Evolutionary conservation across 2,888 invertebrate species (phyloP), one percentile per base, ranked within the genome.

Genomic region (Galerucella nymphaeae): DNA sequence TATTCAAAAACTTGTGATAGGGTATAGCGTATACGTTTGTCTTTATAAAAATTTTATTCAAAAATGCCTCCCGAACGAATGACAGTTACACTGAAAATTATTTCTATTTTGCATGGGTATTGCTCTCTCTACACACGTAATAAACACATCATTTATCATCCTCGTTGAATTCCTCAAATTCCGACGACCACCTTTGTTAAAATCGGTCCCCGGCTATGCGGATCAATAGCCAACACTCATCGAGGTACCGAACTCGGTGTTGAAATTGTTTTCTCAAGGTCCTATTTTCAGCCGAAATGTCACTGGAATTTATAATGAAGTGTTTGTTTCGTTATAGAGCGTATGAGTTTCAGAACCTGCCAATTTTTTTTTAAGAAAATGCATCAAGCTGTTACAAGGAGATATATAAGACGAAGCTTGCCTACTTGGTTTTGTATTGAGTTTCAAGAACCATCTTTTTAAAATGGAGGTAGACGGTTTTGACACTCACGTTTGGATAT

Each of bases 131-230:
- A 42, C 57, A 57, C 66, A 66, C 66, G 66, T 66, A 66, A 66
- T 66, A 66, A 66, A 66, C 66, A 57, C 66, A 53, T 66, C 66
- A 66, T 66, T 66, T 66, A 66, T 66, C 66, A 66, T 66, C 42
- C 42, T 30, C 45, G 57, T 57, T 57, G 66, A 66, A 66, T 66
- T 57, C 38, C 57, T 57, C 18, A 42, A 66, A 66, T 66, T 66
- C 66, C 66, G 13, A 55, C 66, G 41, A 18, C 57, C 57, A 66
- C 66, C 57, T 66, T 66, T 66, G 57, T 66, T 55, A 16, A 57
- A 66, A 30, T 66, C 57, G 50, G 38, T 16, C 38, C 57, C 57
- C 57, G 42, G 20, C 11, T 55, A 18, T 14, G 11, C 42, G 42
- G 57, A 66, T 66, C 66, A 57, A 66, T 66, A 66, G 61, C n/a